Base-by-base conservation (phyloP, 2,888 invertebrate genomes). In the Drosophila austrosaltans region DNA sequence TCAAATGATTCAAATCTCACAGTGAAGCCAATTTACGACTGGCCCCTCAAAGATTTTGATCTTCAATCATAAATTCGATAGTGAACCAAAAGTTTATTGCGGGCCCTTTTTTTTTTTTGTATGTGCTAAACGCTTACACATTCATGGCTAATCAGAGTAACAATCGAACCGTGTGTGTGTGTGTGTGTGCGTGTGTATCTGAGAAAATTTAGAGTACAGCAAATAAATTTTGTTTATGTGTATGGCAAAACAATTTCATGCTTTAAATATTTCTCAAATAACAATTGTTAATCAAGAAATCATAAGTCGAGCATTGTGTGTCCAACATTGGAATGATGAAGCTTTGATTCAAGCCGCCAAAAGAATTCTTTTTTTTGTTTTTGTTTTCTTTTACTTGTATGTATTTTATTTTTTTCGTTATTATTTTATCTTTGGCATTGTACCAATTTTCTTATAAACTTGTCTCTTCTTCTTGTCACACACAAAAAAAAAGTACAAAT, bases 201-300 rank as follows among this genome's bases (percentile, higher is more conserved):
- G 59, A 60, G 61, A 16, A 54, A 64, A 79, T 82, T 61, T 77
- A 70, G 64, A 57, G 70, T 87, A 70, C 67, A 57, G 70, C 76
- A 83, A 73, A 88, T 72, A 75, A 56, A 16, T 30, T 30, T 30
- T 68, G 64, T 63, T 67, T 44, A 57, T 28, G 32, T 60, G 57
- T 74, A 68, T 68, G 64, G 68, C 73, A 63, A 85, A 75, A 68
- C 81, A 75, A 86, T 88, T 84, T 84, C 84, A 88, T 77, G 87
- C 83, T 78, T 69, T 73, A 72, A 78, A 72, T 77, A 71, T 75
- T 66, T 79, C 61, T 57, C 54, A 25, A 30, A 63, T 74, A 76
- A 88, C 85, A 83, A 88, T 88, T 81, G 87, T 69, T 84, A 84
- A 84, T 84, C 87, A 88, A 88, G 69, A 77, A 75, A 67, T 69